Evolutionary conservation across 2,888 invertebrate genomes (phyloP), one percentile per base, ranked within the genome.

Genomic region (Arrhopalites spinosus): DNA sequence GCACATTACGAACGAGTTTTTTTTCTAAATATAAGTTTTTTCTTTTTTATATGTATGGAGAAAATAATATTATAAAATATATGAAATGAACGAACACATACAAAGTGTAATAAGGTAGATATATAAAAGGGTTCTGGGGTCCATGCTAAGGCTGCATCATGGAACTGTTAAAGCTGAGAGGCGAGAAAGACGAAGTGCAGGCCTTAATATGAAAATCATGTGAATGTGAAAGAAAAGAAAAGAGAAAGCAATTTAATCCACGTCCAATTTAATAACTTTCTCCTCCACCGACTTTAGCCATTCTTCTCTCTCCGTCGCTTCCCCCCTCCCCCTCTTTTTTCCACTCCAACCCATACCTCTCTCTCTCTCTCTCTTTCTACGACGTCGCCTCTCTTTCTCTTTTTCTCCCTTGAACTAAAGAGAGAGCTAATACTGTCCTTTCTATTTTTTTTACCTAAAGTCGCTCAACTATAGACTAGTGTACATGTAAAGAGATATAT

Each of bases 171-270:
- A 30, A 27, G 23, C 1, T 15, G n/a, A 53, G 36, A 59, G 45
- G 50, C 25, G 50, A 64, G 63, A 61, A 73, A 66, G 53, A 53
- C 36, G 66, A 64, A 66, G 66, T 61, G 45, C 63, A 74, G 74
- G 50, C 67, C 67, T 67, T 74, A 68, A 66, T 74, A 74, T 74
- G 53, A 74, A 74, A 74, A 74, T 66, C 74, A 67, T 74, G 74
- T 74, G 74, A 36, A 74, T 67, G 74, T 74, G 66, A 56, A 67
- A 59, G 59, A 59, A 27, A 59, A 59, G 59, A 47, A 74, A 74
- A 74, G 74, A 74, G 74, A 74, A 74, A 66, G 67, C 74, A 74
- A 74, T 74, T 74, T 74, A 74, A 74, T 74, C 74, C 66, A 74
- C 66, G 74, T 74, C 74, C 74, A 74, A 74, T 74, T 74, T 74